phyloP scores from a whole-genome alignment of 2,797 vertebrate species.

The Cichlasoma orientale region DNA sequence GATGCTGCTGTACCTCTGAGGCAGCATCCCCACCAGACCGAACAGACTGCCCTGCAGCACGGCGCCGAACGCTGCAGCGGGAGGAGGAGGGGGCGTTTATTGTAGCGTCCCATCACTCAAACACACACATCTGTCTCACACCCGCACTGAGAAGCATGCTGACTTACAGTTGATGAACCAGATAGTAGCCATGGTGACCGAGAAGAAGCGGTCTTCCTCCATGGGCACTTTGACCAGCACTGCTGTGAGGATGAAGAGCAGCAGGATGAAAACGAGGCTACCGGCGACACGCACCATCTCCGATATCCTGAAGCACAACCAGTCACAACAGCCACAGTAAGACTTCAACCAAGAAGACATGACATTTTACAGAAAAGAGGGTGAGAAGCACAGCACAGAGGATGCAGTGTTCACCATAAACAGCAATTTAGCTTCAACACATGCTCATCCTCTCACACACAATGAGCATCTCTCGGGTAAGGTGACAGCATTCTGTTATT shows the following conservation, averaged over 20 bases:
- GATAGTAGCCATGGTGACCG: slow-evolving; percentile 88
- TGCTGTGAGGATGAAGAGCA: slow-evolving; percentile 86
- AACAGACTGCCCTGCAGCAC: slow-evolving; percentile 91
- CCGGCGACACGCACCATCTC: slow-evolving; percentile 85
- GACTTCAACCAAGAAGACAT: fast-evolving
- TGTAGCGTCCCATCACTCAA: background rate
- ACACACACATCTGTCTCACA: fast-evolving
- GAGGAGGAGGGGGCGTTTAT: background rate
- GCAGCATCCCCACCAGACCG: slow-evolving; percentile 87
- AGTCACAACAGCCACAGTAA: background rate
- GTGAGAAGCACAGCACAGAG: background rate
- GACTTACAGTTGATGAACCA: slow-evolving; percentile 92
- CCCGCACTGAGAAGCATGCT: fast-evolving
- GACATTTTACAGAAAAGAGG: background rate
- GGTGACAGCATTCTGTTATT: background rate
- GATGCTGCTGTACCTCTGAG: slow-evolving; percentile 85
- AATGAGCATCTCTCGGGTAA: background rate
- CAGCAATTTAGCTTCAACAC: background rate
- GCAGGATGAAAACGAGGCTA: slow-evolving; percentile 84
- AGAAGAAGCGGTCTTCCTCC: slow-evolving; percentile 81
- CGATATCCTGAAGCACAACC: slow-evolving; percentile 77
- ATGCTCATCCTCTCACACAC: background rate
- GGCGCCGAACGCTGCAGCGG: slow-evolving; percentile 84
- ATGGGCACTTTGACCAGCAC: slow-evolving; percentile 83
- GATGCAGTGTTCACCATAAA: background rate